Evolutionary conservation across 2,797 vertebrate species (phyloP).

Genomic region (Nyctibius grandis): DNA sequence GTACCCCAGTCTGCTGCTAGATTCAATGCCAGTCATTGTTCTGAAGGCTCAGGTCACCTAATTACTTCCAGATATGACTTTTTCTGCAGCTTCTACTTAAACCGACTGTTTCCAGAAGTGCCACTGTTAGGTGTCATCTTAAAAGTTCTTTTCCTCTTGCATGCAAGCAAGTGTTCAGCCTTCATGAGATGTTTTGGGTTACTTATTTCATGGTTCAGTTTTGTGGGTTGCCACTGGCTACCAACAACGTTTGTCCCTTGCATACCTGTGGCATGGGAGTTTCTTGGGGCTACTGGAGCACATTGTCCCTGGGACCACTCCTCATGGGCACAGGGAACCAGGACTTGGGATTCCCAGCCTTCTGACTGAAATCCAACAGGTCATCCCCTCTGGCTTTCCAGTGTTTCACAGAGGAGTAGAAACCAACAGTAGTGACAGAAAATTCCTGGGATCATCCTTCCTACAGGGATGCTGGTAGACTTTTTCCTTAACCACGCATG

Average conservation of each 20-base stretch:
- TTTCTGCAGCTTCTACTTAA: not conserved
- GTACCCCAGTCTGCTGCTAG: not conserved
- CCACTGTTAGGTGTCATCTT: not conserved
- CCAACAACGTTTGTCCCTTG: not conserved
- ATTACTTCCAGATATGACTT: not conserved
- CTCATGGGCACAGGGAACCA: not conserved
- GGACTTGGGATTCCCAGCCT: not conserved
- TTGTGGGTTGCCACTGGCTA: not conserved
- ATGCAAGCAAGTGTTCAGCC: not conserved
- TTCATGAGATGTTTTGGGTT: not conserved
- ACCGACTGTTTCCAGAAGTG: not conserved
- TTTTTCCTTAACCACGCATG: not conserved
- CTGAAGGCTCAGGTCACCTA: not conserved
- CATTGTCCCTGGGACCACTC: not conserved
- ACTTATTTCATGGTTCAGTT: not conserved
- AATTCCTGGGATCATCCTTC: not conserved
- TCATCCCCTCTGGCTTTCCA: not conserved
- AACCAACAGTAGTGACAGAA: not conserved
- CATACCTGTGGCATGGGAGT: not conserved
- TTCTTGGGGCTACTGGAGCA: not conserved
- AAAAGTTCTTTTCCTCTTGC: not conserved
- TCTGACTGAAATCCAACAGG: not conserved
- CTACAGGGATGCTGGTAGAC: not conserved
- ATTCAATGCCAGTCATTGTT: not conserved
- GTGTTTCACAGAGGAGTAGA: not conserved